Percentiles rank a stretch among this genome's conserved stretches.
Conservation (phyloP, 2,113 vertebrate genomes). For the Phyllopteryx taeniolatus region DNA sequence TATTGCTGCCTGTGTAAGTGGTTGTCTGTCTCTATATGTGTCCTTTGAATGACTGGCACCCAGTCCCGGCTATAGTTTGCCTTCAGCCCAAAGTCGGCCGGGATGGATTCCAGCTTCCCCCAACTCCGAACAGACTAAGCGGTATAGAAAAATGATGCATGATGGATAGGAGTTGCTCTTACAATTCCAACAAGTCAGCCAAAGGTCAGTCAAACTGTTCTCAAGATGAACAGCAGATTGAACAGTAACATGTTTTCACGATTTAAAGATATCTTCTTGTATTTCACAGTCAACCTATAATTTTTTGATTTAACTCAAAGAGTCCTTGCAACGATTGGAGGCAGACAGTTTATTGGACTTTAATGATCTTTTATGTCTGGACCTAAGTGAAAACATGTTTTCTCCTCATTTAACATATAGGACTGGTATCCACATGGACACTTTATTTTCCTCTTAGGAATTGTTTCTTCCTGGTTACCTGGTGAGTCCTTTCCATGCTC, state of each 20-base stretch:
- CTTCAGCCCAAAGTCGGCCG: too few relatives aligned
- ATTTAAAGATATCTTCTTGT: not conserved
- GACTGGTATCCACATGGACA: conserved; percentile 42
- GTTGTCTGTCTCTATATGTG: too few relatives aligned
- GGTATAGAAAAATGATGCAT: not conserved
- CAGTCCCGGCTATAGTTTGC: too few relatives aligned
- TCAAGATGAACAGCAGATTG: conserved; percentile 7
- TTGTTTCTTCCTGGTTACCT: conserved; percentile 25
- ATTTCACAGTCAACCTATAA: conserved; percentile 6
- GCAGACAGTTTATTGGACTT: conserved; percentile 35
- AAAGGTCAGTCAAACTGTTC: not conserved
- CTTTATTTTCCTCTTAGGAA: conserved; percentile 57
- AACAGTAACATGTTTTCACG: not conserved
- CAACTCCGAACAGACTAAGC: not conserved
- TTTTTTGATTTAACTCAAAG: not conserved
- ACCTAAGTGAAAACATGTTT: conserved; percentile 57
- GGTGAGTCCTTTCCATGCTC: conserved; percentile 19
- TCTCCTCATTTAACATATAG: conserved; percentile 50
- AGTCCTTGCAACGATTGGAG: not conserved
- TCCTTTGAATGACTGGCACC: too few relatives aligned
- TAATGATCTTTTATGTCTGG: conserved; percentile 55
- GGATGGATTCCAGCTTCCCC: too few relatives aligned
- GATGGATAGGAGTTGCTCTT: not conserved
- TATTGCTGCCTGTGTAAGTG: too few relatives aligned
- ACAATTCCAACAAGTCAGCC: not conserved